Conservation (phyloP, 2,113 vertebrate species). For the Microtus oregoni region DNA sequence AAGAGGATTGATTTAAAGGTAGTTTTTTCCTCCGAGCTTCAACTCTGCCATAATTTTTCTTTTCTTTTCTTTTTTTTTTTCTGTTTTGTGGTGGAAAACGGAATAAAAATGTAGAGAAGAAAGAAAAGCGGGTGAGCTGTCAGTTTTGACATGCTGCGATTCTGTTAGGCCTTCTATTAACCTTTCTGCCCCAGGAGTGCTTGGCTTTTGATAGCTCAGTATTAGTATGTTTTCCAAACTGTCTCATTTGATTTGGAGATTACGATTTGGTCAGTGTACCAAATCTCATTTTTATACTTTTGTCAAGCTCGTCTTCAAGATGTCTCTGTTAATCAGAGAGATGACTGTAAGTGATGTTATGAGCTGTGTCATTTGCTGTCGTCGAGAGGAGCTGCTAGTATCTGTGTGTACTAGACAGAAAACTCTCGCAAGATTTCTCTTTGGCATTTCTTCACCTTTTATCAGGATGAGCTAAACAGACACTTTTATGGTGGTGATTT, state of each 20-base stretch:
- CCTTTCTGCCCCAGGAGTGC: conserved; percentile 49
- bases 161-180: conserved; percentile 43
- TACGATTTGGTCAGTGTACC: conserved; percentile 64
- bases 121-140: conserved; percentile 10
- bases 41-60: background rate
- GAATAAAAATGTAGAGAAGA: background rate
- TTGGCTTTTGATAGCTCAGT: conserved; percentile 38
- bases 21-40: background rate
- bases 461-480: background rate
- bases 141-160: conserved; percentile 59
- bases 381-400: background rate
- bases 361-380: background rate
- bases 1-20: background rate
- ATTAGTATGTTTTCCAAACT: conserved; percentile 55
- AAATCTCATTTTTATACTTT: background rate
- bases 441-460: conserved; percentile 34
- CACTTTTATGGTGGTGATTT: background rate
- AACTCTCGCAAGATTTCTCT: background rate
- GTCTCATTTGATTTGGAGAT: conserved; percentile 49
- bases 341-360: background rate
- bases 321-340: conserved; percentile 14
- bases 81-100: background rate
- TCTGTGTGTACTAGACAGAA: background rate
- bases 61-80: background rate
- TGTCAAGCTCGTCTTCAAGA: background rate